A percentile compares a stretch with the other conserved stretches of the same genome.
These are phyloP conservation scores for Rhamphomyia laevipes DNA, from an alignment of 2,888 invertebrate species.

Conservation along the genomic window DNA sequence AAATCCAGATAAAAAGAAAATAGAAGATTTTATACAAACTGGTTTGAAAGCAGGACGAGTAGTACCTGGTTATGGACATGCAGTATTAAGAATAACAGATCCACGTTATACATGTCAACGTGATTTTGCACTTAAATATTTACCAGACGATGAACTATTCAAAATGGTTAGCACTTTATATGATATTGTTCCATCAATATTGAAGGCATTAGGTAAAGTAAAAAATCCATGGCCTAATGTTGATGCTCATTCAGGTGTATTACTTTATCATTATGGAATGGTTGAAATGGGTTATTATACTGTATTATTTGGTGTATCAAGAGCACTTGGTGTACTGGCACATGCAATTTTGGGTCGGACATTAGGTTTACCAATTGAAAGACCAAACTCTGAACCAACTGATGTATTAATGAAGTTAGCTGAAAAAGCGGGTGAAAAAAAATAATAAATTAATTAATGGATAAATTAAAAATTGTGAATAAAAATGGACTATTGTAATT, in stretches of 20 bases:
- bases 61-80: slow-evolving; percentile 77
- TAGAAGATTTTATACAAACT: slow-evolving; percentile 90
- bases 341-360: slow-evolving; percentile 70
- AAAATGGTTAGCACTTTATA: slow-evolving; percentile 60
- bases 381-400: slow-evolving; percentile 61
- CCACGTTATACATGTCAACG: slow-evolving; percentile 61
- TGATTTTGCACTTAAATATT: slow-evolving; percentile 66
- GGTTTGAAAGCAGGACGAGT: slow-evolving; percentile 68
- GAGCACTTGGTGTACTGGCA: slow-evolving; percentile 64
- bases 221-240: slow-evolving; percentile 86
- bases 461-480: too few species aligned
- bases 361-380: slow-evolving; percentile 64
- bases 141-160: slow-evolving; percentile 65
- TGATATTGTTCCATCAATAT: slow-evolving; percentile 64
- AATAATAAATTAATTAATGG: too few species aligned
- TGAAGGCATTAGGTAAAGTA: slow-evolving; percentile 66
- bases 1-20: slow-evolving; percentile 68
- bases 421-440: too few species aligned
- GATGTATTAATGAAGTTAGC: slow-evolving; percentile 31
- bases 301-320: slow-evolving; percentile 71
- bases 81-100: slow-evolving; percentile 71
- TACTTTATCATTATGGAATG: slow-evolving; percentile 65
- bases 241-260: slow-evolving; percentile 75
- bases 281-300: slow-evolving; percentile 79
- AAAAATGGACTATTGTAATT: too few species aligned